Percentiles rank a stretch among this genome's conserved stretches.
These are phyloP conservation scores for Andrena chrysosceles DNA, from an alignment of 2,888 invertebrate species.

Conservation along the genomic window DNA sequence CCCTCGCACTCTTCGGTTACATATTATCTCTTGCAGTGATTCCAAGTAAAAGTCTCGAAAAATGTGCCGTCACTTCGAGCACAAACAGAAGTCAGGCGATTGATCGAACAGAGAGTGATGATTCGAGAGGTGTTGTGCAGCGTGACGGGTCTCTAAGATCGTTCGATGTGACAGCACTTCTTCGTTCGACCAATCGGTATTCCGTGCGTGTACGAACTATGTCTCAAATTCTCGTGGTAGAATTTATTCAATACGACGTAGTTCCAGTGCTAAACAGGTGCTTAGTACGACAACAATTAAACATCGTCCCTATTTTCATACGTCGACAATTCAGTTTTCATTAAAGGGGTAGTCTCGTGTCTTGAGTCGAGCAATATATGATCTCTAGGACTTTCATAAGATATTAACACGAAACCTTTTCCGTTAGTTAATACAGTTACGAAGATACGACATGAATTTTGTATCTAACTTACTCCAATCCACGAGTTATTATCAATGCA, in stretches of 20 bases:
- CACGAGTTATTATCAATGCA: too few species aligned
- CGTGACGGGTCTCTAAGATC: not conserved
- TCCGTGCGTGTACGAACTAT: constrained; percentile 42
- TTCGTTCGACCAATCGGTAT: constrained; percentile 43
- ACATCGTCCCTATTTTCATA: not conserved
- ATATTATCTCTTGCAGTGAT: constrained; percentile 33
- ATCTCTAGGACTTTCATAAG: too few species aligned
- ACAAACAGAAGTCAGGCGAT: constrained; percentile 1
- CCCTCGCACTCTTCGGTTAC: constrained; percentile 33
- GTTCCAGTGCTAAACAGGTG: constrained; percentile 68
- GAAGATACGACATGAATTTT: too few species aligned
- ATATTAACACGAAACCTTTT: too few species aligned
- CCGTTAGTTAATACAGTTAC: too few species aligned
- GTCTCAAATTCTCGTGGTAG: constrained; percentile 30
- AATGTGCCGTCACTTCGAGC: constrained; percentile 45
- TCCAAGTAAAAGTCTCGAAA: constrained; percentile 10
- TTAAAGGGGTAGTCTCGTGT: not conserved
- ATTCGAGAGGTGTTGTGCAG: constrained; percentile 5
- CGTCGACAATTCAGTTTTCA: not conserved
- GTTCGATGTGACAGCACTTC: constrained; percentile 41
- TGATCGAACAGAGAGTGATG: constrained; percentile 1
- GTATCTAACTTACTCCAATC: too few species aligned
- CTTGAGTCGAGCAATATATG: too few species aligned
- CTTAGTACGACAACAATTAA: not conserved
- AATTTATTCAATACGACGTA: constrained; percentile 44